phyloP scores from a whole-genome alignment of 2,888 invertebrate species.

The Autographa gamma region DNA sequence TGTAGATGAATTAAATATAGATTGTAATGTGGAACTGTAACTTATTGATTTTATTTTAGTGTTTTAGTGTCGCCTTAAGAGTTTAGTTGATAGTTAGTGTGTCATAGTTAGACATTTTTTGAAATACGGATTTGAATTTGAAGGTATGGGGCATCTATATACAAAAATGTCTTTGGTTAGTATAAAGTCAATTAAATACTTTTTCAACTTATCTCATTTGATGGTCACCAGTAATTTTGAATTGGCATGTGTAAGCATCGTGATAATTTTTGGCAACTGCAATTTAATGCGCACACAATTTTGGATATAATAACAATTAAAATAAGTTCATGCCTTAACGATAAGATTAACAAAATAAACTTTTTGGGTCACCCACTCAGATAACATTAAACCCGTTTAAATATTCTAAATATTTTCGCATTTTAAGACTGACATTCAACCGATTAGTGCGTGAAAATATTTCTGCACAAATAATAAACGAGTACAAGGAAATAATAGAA shows the following conservation, averaged over 20 bases:
- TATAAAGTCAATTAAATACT: slow-evolving; percentile 10
- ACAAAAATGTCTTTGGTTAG: background rate
- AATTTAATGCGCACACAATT: background rate
- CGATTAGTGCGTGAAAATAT: slow-evolving; percentile 40
- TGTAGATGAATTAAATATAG: background rate
- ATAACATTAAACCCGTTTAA: background rate
- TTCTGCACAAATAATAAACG: slow-evolving; percentile 5
- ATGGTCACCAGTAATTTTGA: background rate
- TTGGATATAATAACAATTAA: slow-evolving; percentile 1
- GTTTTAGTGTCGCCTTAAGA: background rate
- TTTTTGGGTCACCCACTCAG: slow-evolving; percentile 4
- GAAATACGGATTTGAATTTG: background rate
- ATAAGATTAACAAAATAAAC: background rate
- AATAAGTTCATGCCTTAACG: background rate
- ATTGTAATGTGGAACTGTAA: background rate
- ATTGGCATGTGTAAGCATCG: background rate
- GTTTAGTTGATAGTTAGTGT: background rate
- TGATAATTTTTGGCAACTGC: background rate
- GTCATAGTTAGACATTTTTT: background rate
- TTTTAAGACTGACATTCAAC: background rate
- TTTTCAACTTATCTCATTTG: background rate
- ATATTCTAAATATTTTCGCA: background rate
- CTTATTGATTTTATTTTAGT: background rate
- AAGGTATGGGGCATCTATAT: background rate
- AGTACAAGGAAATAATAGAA: slow-evolving; percentile 37